Base-by-base conservation (phyloP, 2,113 vertebrate species). In the Phylloscopus trochiloides region DNA sequence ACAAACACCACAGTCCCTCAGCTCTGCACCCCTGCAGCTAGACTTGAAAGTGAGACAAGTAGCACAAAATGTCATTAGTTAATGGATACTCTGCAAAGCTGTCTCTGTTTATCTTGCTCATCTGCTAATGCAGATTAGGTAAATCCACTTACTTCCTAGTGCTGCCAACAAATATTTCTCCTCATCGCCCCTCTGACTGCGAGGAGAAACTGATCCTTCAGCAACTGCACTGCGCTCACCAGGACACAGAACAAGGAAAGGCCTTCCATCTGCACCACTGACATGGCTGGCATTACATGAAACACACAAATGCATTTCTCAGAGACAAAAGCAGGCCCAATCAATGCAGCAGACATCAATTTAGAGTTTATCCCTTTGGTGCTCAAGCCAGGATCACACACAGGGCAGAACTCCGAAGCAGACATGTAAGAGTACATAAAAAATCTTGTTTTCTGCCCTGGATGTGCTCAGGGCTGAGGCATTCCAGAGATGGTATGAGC, bases 211-310 rank as follows among this genome's bases (percentile, higher is more conserved):
- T 1, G 38, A 66, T n/a, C 40, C 52, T 32, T 8, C 36, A 38
- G 26, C 0, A 1, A 25, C 0, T 2, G 24, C 45, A 10, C 9
- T 4, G 40, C 3, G 2, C 36, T 40, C 31, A 4, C 12, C 12
- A 0, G 61, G 16, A 29, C 48, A 42, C 54, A 34, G 42, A 42
- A 7, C 4, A 12, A 8, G 18, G 36, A 5, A 5, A 6, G 22
- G 14, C n/a, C 17, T 32, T 34, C 9, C 0, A 2, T 5, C 22
- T 12, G 70, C 47, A n/a, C 25, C 51, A 6, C 54, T 29, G 9
- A 5, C 0, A 0, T 2, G 19, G 77, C 3, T 77, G 66, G 24
- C 48, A 20, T 10, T 16, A 29, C 18, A 50, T 3, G 7, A 38
- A 74, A 32, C 9, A 4, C 40, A 50, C 1, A 5, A 26, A 51